Evolutionary conservation across 64 coral and sea anemone genomes (phyloP), one percentile per base, ranked within the genome.

Genomic region (Stylophora pistillata): DNA sequence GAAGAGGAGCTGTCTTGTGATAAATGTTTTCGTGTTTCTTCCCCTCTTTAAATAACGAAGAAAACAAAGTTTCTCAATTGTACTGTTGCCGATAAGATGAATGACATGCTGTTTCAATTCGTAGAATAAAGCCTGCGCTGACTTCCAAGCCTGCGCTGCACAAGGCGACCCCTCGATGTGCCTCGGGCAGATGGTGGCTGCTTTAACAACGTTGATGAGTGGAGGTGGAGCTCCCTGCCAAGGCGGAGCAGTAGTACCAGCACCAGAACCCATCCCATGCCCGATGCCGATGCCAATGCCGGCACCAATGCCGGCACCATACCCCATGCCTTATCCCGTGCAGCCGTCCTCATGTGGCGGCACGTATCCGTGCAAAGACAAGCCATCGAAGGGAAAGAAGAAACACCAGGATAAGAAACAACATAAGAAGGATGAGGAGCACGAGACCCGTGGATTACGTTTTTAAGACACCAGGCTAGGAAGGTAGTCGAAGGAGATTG

Each of bases 291-390:
- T 82, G 78, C 78, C 78, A 1, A 78, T 78, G 75, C 76, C 76
- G 41, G 33, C 41, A 23, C 79, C 79, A 0, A 63, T 81, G 28
- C 78, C 78, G 0, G 32, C 32, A 29, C 79, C 79, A 0, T 32
- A 37, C 20, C 79, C 79, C 0, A 33, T 41, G 30, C 79, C 79
- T 14, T 32, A 82, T 1, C 79, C 79, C 20, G 34, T 84, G 32
- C 31, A 70, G 33, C 62, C 80, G 37, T 11, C 34, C 1, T 84
- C 80, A 4, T 84, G 80, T 54, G 80, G 80, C 9, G 80, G 80
- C 26, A 84, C 80, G 0, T 84, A 84, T 33, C 80, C 80, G 13
- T 84, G 80, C 59, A 52, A 53, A 13, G 80, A 84, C 61, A 84
- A 84, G n/a, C 32, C 18, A 70, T 3, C 31, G 14, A 84, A 84